These are phyloP conservation scores for Aeoliscus strigatus DNA, from an alignment of 2,797 vertebrate species.

Conservation along the genomic window DNA sequence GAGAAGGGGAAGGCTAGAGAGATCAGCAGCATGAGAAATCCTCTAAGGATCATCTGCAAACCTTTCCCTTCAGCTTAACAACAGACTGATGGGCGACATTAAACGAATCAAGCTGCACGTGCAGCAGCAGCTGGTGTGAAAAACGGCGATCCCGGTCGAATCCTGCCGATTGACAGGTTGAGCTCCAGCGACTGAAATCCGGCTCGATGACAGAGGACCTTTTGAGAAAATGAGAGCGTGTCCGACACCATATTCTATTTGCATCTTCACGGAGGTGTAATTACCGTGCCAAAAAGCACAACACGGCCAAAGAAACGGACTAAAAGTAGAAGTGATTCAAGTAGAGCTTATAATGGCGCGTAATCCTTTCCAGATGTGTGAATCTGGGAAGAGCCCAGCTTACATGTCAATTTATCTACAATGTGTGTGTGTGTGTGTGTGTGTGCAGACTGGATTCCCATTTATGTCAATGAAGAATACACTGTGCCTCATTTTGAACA, in stretches of 20 bases:
- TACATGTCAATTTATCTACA: slow-evolving; percentile 53
- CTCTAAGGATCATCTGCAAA: slow-evolving; percentile 42
- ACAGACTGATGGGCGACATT: too few species aligned
- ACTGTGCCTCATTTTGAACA: slow-evolving; percentile 12
- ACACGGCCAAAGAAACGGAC: slow-evolving; percentile 40
- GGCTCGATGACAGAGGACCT: slow-evolving; percentile 43
- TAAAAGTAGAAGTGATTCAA: slow-evolving; percentile 46
- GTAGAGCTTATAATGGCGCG: slow-evolving; percentile 39
- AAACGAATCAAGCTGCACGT: too few species aligned
- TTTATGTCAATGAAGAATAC: too few species aligned
- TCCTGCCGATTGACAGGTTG: too few species aligned
- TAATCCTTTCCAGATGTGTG: slow-evolving; percentile 68
- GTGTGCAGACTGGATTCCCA: too few species aligned
- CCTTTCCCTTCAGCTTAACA: slow-evolving; percentile 33
- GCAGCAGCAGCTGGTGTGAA: too few species aligned
- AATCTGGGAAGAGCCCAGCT: slow-evolving; percentile 44
- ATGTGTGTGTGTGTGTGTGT: slow-evolving; percentile 17
- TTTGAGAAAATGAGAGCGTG: slow-evolving; percentile 34
- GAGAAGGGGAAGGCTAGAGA: slow-evolving; percentile 33
- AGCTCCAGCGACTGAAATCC: slow-evolving; percentile 18
- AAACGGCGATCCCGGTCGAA: too few species aligned
- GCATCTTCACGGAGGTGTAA: slow-evolving; percentile 37
- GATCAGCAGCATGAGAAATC: slow-evolving; percentile 50
- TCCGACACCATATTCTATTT: slow-evolving; percentile 45
- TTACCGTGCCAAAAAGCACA: slow-evolving; percentile 38